phyloP scores from a whole-genome alignment of 2,888 invertebrate genomes.

The Adelphocoris suturalis region DNA sequence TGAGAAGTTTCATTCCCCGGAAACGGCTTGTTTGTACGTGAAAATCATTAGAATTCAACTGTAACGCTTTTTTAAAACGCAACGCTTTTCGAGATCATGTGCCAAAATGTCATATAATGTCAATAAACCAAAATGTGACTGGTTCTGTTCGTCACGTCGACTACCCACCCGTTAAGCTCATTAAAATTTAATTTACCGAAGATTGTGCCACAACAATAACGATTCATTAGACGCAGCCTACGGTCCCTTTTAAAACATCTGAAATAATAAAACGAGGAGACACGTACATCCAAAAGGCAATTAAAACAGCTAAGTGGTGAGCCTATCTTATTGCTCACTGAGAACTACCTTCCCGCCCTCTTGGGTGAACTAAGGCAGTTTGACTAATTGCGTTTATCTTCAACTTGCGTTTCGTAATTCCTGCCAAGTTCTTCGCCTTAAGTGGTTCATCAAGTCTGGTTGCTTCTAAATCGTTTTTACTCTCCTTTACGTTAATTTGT shows the following conservation, averaged over 20 bases:
- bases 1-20: too few relatives aligned
- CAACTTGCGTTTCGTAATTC: neutral
- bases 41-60: too few relatives aligned
- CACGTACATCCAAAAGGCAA: neutral
- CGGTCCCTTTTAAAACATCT: neutral
- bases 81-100: too few relatives aligned
- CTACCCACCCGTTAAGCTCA: too few relatives aligned
- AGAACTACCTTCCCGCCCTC: neutral
- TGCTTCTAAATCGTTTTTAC: neutral
- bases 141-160: too few relatives aligned
- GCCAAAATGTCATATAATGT: too few relatives aligned
- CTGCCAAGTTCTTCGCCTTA: constrained; percentile 14
- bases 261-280: constrained; percentile 8
- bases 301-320: neutral
- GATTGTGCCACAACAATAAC: neutral
- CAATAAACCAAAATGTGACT: too few relatives aligned
- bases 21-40: too few relatives aligned
- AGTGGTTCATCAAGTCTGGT: constrained; percentile 13
- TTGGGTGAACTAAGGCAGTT: constrained; percentile 11
- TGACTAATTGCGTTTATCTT: constrained; percentile 32
- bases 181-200: too few relatives aligned
- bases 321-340: neutral
- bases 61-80: too few relatives aligned
- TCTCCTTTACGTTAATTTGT: neutral
- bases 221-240: neutral